phyloP scores from a whole-genome alignment of 2,113 vertebrate species.

The Antechinus stuartii region DNA sequence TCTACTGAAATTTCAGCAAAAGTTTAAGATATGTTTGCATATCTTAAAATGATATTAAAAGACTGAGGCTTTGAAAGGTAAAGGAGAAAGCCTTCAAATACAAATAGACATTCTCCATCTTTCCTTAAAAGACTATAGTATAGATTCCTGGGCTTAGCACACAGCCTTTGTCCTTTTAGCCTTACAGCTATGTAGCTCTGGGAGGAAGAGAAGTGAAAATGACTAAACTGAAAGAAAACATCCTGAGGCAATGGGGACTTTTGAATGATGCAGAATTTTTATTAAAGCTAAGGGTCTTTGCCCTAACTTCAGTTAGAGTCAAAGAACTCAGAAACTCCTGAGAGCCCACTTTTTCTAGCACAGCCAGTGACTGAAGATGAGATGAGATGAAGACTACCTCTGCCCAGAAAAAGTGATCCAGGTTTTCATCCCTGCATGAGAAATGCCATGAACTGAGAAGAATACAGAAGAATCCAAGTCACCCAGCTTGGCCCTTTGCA shows the following conservation, averaged over 20 bases:
- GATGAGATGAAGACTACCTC: not conserved
- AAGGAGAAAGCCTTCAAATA: not conserved
- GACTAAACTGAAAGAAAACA: not conserved
- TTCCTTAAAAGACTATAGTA: not conserved
- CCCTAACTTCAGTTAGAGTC: not conserved
- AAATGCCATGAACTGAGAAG: not conserved
- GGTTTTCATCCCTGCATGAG: not conserved
- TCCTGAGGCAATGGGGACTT: not conserved
- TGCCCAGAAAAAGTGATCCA: not conserved
- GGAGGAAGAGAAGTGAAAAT: not conserved
- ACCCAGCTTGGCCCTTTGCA: not conserved
- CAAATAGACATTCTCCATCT: not conserved
- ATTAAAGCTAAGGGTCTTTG: not conserved
- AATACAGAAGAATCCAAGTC: not conserved
- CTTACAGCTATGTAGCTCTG: not conserved
- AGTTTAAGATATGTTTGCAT: not conserved
- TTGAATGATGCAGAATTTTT: not conserved
- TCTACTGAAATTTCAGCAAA: not conserved
- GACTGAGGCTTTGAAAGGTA: not conserved
- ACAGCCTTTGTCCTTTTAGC: not conserved
- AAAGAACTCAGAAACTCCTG: not conserved
- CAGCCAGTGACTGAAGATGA: not conserved
- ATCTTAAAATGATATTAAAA: not conserved
- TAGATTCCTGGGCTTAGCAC: not conserved
- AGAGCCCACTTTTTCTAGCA: not conserved